Evolutionary conservation across 1,140 invertebrate species (phyloP).

Genomic region (Drosophila parvula): DNA sequence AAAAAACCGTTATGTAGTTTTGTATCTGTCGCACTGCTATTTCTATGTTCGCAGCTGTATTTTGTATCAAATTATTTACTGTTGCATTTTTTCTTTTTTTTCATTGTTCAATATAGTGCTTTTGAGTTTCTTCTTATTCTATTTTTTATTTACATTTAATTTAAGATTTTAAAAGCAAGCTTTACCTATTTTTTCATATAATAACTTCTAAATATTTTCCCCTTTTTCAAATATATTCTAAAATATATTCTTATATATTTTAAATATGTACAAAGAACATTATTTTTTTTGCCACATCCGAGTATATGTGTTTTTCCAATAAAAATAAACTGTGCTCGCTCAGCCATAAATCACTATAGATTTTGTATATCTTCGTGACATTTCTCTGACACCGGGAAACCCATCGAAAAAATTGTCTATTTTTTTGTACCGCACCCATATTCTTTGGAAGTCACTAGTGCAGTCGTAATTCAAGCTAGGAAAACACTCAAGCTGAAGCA

Average conservation of each 20-base stretch:
- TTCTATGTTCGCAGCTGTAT: no score
- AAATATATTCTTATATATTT: background rate
- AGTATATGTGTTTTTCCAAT: background rate
- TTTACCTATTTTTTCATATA: no score
- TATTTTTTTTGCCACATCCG: background rate
- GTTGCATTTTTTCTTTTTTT: no score
- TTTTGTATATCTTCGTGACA: conserved; percentile 14
- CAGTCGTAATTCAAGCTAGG: conserved; percentile 25
- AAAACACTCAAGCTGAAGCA: conserved; percentile 42
- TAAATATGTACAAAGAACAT: background rate
- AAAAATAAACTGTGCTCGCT: conserved; percentile 19
- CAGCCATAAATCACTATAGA: conserved; percentile 39
- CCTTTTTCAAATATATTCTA: no score
- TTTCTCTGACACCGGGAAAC: conserved; percentile 18
- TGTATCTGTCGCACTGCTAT: no score
- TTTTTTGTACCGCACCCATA: conserved; percentile 8
- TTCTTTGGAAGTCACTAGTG: conserved; percentile 19
- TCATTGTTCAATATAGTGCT: no score
- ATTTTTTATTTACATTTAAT: no score
- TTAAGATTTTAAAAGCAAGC: no score
- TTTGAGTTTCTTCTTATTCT: no score
- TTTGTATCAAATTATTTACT: no score
- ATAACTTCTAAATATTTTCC: no score
- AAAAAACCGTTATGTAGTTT: no score
- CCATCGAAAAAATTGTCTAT: conserved; percentile 5